Percentiles rank a stretch among this genome's conserved stretches.
phyloP scores from a whole-genome alignment of 2,113 vertebrate species.

The Ursus arctos region DNA sequence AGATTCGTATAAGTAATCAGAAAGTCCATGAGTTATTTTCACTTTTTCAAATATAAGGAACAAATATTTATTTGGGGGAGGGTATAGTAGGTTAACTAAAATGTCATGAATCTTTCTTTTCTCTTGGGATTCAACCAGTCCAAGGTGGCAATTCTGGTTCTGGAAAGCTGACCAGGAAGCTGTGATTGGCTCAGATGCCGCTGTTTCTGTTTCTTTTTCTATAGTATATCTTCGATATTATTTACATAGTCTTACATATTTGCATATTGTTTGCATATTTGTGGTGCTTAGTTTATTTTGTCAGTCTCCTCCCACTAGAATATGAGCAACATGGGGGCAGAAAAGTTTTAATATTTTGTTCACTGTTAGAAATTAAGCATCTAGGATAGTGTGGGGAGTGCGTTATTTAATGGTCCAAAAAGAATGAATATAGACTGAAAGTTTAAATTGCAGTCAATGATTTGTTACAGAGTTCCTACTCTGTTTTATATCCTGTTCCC shows the following conservation, averaged over 20 bases:
- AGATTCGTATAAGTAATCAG: not conserved
- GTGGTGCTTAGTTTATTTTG: not conserved
- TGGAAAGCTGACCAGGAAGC: not conserved
- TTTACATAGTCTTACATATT: not conserved
- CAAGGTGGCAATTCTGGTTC: not conserved
- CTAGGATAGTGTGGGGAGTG: not conserved
- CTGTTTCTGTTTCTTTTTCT: not conserved
- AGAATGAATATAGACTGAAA: not conserved
- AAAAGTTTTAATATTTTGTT: not conserved
- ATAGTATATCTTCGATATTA: fast-evolving
- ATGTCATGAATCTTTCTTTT: not conserved
- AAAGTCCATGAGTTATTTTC: not conserved
- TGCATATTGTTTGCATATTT: not conserved
- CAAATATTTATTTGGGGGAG: not conserved
- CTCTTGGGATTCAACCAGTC: not conserved
- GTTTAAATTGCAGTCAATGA: not conserved
- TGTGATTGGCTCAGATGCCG: not conserved
- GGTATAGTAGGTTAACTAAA: not conserved
- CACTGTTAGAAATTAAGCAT: not conserved
- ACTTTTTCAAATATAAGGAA: not conserved
- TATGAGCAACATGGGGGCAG: not conserved
- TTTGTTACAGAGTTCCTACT: not conserved
- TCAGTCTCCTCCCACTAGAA: not conserved
- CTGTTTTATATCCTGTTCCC: not conserved
- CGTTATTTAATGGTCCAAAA: not conserved